Evolutionary conservation across 2,113 vertebrate species (phyloP).

Genomic region (Ciconia maguari): DNA sequence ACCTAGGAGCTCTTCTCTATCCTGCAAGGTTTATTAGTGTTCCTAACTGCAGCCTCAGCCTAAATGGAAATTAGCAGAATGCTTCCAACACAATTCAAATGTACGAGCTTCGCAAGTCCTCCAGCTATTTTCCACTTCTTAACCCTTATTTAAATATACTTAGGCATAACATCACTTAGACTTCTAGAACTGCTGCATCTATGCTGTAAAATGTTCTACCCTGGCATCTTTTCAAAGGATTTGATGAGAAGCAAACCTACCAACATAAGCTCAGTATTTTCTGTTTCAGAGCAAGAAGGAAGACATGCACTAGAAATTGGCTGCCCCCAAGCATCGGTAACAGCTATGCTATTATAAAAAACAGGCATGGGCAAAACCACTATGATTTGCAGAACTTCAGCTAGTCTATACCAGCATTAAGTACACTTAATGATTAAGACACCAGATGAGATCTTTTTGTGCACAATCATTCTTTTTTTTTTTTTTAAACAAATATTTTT

Average conservation of each 20-base stretch:
- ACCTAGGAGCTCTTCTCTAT: neutral
- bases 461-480: neutral
- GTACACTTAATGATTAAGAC: neutral
- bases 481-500: neutral
- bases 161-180: neutral
- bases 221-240: neutral
- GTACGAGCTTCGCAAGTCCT: neutral
- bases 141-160: neutral
- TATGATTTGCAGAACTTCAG: neutral
- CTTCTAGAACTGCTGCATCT: neutral
- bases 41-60: neutral
- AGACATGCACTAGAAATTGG: neutral
- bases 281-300: neutral
- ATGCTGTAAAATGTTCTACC: neutral
- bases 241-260: neutral
- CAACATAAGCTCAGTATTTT: neutral
- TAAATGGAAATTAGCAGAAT: neutral
- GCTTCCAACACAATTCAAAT: neutral
- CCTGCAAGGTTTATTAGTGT: neutral
- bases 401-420: neutral
- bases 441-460: neutral
- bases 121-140: slow-evolving; percentile 7
- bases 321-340: neutral
- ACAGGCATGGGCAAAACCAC: neutral
- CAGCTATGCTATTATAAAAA: neutral